Base-by-base conservation (phyloP, 2,888 invertebrate species). In the Aspidiotus rigidus region DNA sequence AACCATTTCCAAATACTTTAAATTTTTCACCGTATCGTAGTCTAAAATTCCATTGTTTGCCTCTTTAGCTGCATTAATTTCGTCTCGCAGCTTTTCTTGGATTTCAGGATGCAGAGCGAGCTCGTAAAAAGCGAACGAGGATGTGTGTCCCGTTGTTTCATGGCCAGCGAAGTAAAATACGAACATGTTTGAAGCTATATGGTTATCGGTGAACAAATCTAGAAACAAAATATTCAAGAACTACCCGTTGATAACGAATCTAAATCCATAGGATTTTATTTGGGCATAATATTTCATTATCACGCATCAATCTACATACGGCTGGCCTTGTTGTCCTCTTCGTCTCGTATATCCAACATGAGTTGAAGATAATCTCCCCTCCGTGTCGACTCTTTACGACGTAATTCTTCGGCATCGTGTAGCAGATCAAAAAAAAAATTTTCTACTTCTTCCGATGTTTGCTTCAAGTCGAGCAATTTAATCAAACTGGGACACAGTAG, bases 131-230 rank as follows among this genome's bases (percentile, higher is more conserved):
- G 81, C 77, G 71, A 83, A 84, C 71, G 82, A 80, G 5, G 86
- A 80, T 0, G 83, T 81, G 0, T 84, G 81, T 0, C 86, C 84
- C 0, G 84, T 83, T 0, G 86, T 84, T 75, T 84, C 85, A 72
- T 85, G 83, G 0, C 86, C 86, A 13, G 85, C 84, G 8, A 82
- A 76, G 78, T 83, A 81, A 74, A 84, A 84, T 16, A 83, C 74
- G 76, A 84, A 80, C 0, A 82, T 79, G 70, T 84, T 83, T 0
- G 84, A 81, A 0, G 80, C 80, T 41, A 83, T 77, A 64, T 81
- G 81, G 11, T 77, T 78, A 75, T 82, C 79, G 2, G 80, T 77
- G 67, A 82, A 80, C 0, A 71, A 1, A 28, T 49, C 69, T 69
- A 75, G 77, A 78, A 72, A 61, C 64, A 71, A 49, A 49, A 49